Evolutionary conservation across 2,797 vertebrate genomes (phyloP).

Genomic region (Pagetopsis macropterus): DNA sequence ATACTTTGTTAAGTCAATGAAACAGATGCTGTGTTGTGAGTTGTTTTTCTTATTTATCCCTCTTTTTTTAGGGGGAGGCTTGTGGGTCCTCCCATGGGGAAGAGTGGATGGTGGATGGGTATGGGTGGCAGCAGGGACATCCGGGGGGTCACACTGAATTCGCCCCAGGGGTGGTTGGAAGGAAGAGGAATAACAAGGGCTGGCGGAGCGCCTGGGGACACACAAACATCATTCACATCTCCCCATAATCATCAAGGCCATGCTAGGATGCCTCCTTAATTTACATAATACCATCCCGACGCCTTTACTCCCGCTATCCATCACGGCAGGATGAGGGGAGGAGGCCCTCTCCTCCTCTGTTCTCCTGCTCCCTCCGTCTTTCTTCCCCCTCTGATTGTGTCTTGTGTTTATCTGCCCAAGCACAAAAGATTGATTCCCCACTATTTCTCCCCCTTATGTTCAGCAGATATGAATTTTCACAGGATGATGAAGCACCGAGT

Average conservation of each 20-base stretch:
- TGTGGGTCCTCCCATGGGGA: conserved; percentile 19
- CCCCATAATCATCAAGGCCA: conserved; percentile 92
- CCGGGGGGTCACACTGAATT: conserved; percentile 90
- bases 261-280: conserved; percentile 91
- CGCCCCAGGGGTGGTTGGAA: conserved; percentile 90
- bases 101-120: conserved; percentile 25
- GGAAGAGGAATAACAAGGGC: conserved; percentile 92
- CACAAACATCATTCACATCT: conserved; percentile 88
- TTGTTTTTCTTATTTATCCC: conserved; percentile 26
- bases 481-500: conserved; percentile 84
- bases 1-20: conserved; percentile 85
- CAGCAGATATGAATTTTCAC: conserved; percentile 87
- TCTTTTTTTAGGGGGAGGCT: conserved; percentile 21
- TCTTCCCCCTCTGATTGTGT: conserved; percentile 78
- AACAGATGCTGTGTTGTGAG: conserved; percentile 82
- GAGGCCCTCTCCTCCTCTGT: conserved; percentile 73
- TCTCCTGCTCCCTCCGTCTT: conserved; percentile 50
- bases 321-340: conserved; percentile 80
- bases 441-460: conserved; percentile 87
- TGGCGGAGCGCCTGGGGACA: conserved; percentile 85
- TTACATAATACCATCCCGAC: conserved; percentile 95
- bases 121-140: conserved; percentile 58
- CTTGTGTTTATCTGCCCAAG: conserved; percentile 87
- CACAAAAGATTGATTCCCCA: conserved; percentile 90
- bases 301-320: conserved; percentile 92